These are phyloP conservation scores for Zonotrichia leucophrys DNA, from an alignment of 2,113 vertebrate genomes.

Conservation along the genomic window DNA sequence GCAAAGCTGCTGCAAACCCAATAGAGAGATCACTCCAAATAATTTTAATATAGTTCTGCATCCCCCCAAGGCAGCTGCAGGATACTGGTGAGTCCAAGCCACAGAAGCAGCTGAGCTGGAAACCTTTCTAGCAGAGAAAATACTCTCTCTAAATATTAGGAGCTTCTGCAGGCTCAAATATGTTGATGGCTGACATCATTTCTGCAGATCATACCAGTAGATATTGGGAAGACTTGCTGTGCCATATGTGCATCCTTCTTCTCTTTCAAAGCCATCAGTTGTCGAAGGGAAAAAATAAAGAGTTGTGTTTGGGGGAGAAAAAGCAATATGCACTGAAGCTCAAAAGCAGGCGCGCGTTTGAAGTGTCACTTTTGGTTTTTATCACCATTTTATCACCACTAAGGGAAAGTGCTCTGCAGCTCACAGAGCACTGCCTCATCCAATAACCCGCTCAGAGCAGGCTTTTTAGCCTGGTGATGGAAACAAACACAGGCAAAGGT, in stretches of 20 bases:
- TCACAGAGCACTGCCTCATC: conserved; percentile 13
- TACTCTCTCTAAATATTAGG: not conserved
- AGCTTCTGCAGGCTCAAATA: not conserved
- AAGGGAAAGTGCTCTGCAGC: conserved; percentile 40
- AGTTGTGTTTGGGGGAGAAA: conserved; percentile 4
- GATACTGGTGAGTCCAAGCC: not conserved
- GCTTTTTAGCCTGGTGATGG: conserved; percentile 9
- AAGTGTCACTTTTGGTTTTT: conserved; percentile 68
- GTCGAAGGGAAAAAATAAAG: not conserved
- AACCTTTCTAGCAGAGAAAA: not conserved
- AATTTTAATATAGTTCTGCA: not conserved
- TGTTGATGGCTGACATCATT: not conserved
- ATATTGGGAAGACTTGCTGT: not conserved
- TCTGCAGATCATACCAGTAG: not conserved
- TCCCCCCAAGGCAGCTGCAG: not conserved
- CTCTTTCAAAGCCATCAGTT: conserved; percentile 15
- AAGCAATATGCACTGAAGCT: conserved; percentile 8
- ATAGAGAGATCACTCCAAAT: not conserved
- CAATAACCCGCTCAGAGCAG: conserved; percentile 23
- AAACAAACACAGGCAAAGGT: conserved; percentile 49
- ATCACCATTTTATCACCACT: conserved; percentile 58
- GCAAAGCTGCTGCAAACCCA: not conserved
- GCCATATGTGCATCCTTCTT: not conserved
- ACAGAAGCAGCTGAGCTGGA: not conserved
- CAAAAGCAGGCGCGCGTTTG: not conserved